A percentile compares a stretch with the other conserved stretches of the same genome.
Evolutionary conservation across 2,888 invertebrate genomes (phyloP).

Genomic region (Melinopterus prodromus): DNA sequence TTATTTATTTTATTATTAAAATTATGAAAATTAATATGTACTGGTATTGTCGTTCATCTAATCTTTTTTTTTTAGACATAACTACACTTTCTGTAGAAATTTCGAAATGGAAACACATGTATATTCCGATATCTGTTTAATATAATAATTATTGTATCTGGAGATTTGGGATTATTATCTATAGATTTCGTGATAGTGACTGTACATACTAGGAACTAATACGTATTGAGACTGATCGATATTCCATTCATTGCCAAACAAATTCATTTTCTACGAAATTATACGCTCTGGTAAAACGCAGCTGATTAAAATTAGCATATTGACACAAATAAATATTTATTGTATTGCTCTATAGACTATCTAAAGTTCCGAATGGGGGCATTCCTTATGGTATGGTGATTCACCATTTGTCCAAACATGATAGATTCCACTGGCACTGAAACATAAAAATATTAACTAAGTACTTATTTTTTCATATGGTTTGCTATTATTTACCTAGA

Average conservation of each 20-base stretch:
- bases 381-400: slow-evolving; percentile 61
- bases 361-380: neutral
- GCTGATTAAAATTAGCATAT: neutral
- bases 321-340: neutral
- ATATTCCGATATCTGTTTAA: too few relatives aligned
- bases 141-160: too few relatives aligned
- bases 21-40: too few relatives aligned
- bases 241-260: neutral
- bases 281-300: neutral
- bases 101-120: too few relatives aligned
- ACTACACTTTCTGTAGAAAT: too few relatives aligned
- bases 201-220: too few relatives aligned
- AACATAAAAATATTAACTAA: slow-evolving; percentile 44
- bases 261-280: neutral
- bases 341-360: neutral
- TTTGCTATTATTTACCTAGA: slow-evolving; percentile 27
- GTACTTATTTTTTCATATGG: slow-evolving; percentile 56
- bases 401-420: slow-evolving; percentile 63
- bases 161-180: too few relatives aligned
- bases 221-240: too few relatives aligned
- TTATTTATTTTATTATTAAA: too few relatives aligned
- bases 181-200: too few relatives aligned
- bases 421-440: slow-evolving; percentile 62
- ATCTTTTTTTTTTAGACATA: too few relatives aligned
- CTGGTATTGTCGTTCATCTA: too few relatives aligned